phyloP scores from a whole-genome alignment of 2,113 vertebrate genomes.

The Corythoichthys intestinalis region DNA sequence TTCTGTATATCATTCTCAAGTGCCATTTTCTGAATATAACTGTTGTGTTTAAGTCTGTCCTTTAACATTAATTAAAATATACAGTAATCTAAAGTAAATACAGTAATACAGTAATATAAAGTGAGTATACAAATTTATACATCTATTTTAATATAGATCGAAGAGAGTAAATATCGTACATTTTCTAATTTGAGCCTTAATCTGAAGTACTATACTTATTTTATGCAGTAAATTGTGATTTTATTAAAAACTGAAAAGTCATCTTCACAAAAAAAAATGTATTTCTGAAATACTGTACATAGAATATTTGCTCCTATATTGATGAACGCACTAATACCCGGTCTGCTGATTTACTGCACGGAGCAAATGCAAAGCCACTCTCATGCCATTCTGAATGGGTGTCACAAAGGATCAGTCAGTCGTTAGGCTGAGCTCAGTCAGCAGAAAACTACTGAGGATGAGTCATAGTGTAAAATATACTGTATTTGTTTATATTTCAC shows the following conservation, averaged over 20 bases:
- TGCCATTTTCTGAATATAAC: too few relatives aligned
- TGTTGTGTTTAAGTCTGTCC: background rate
- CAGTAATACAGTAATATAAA: too few relatives aligned
- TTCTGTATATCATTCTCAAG: background rate
- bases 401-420: constrained; percentile 41
- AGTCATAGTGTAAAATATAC: background rate
- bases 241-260: background rate
- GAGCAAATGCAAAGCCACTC: constrained; percentile 9
- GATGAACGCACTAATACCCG: constrained; percentile 39
- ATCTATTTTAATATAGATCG: background rate
- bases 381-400: constrained; percentile 35
- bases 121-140: too few relatives aligned
- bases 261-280: background rate
- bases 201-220: background rate
- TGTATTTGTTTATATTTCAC: background rate
- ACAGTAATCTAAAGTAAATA: too few relatives aligned
- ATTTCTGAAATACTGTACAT: background rate
- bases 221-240: background rate
- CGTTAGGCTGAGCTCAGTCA: constrained; percentile 24
- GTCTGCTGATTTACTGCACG: constrained; percentile 47
- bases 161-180: background rate
- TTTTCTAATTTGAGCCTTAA: background rate
- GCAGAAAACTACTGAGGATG: constrained; percentile 24
- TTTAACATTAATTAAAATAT: background rate
- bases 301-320: background rate